A percentile compares a stretch with the other conserved stretches of the same genome.
phyloP scores from a whole-genome alignment of 2,888 invertebrate species.

The Sphaeridia pumilis region DNA sequence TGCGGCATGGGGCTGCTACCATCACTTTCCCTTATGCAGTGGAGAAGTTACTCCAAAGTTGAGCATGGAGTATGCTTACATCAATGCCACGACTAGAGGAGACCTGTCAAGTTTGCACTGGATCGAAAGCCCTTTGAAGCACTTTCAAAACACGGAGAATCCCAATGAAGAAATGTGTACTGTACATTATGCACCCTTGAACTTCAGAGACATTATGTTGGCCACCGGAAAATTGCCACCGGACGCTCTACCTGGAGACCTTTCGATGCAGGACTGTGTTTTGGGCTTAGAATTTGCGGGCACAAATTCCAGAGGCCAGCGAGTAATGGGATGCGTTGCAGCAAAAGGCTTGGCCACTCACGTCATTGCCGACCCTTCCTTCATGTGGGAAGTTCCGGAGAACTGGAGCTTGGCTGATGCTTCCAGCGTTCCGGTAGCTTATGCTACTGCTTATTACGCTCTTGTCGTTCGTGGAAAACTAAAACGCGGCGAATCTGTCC shows the following conservation, averaged over 20 bases:
- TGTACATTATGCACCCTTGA: conserved; percentile 66
- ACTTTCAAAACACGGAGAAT: background rate
- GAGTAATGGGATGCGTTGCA: conserved; percentile 43
- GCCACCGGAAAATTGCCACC: conserved; percentile 78
- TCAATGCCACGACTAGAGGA: conserved; percentile 64
- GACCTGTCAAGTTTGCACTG: conserved; percentile 73
- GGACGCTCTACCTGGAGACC: conserved; percentile 57
- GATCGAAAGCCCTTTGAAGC: conserved; percentile 51
- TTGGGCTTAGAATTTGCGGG: conserved; percentile 51
- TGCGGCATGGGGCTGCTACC: conserved; percentile 67
- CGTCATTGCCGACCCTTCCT: conserved; percentile 43
- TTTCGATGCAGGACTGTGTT: conserved; percentile 44
- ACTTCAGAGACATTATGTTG: conserved; percentile 91
- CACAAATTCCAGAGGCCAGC: conserved; percentile 38
- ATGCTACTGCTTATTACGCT: conserved; percentile 52
- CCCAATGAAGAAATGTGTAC: conserved; percentile 39
- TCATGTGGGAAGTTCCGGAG: conserved; percentile 48
- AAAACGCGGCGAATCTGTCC: conserved; percentile 41
- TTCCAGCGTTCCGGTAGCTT: conserved; percentile 53
- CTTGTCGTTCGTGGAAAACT: conserved; percentile 48
- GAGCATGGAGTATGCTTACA: conserved; percentile 46
- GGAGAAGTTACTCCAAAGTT: conserved; percentile 24
- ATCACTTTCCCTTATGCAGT: conserved; percentile 60
- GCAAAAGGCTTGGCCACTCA: conserved; percentile 46
- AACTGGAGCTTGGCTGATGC: conserved; percentile 53